Conservation (phyloP, 1,140 invertebrate genomes). For the Ostrea denselamellosa region DNA sequence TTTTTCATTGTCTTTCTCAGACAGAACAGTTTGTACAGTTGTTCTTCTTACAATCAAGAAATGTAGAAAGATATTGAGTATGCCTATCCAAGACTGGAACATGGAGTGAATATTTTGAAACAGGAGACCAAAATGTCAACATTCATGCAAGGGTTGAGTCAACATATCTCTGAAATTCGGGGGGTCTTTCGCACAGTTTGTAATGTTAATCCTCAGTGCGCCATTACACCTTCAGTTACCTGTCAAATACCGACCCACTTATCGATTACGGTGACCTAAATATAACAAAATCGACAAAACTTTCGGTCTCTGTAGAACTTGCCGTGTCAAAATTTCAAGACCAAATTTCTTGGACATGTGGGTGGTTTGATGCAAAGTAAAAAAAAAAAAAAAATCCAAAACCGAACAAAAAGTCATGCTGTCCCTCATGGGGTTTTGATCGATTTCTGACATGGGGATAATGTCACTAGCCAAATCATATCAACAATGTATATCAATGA, state of each 20-base stretch:
- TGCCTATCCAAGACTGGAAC: not conserved
- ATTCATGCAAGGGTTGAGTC: not conserved
- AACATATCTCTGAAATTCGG: not conserved
- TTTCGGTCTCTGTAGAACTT: no score
- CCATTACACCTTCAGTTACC: slow-evolving; percentile 23
- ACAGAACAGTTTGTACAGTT: no score
- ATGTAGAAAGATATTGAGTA: no score
- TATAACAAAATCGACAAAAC: not conserved
- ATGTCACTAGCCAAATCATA: not conserved
- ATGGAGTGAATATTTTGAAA: not conserved
- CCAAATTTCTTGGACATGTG: not conserved
- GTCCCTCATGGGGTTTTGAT: not conserved
- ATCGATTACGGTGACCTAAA: slow-evolving; percentile 8
- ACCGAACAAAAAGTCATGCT: not conserved
- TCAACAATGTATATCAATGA: not conserved
- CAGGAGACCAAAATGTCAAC: slow-evolving; percentile 2
- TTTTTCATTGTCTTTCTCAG: no score
- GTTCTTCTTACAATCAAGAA: no score
- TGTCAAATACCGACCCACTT: slow-evolving; percentile 25
- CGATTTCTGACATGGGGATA: not conserved
- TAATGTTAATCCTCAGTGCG: not conserved
- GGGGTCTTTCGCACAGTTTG: not conserved
- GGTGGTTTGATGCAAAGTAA: not conserved
- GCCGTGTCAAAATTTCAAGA: not conserved
- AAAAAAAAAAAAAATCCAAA: no score